Evolutionary conservation across 2,888 invertebrate species (phyloP).

Genomic region (Aleiodes testaceus): DNA sequence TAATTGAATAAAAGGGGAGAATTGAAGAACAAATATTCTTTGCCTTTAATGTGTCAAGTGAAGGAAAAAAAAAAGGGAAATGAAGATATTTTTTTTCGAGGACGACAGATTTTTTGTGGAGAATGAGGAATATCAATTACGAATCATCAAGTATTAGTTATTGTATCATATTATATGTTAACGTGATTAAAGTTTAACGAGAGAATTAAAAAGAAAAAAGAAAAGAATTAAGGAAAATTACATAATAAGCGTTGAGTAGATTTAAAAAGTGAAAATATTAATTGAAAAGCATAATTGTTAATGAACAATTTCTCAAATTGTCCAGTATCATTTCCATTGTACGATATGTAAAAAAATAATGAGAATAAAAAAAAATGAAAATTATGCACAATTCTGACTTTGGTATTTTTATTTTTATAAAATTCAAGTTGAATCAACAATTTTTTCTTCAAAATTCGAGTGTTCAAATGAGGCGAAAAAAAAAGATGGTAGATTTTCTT

Average conservation of each 20-base stretch:
- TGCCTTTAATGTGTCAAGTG: constrained; percentile 28
- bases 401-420: constrained; percentile 23
- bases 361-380: constrained; percentile 62
- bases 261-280: constrained; percentile 39
- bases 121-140: constrained; percentile 44
- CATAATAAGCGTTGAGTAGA: constrained; percentile 61
- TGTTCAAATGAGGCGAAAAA: constrained; percentile 13
- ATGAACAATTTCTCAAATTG: constrained; percentile 43
- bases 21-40: constrained; percentile 5
- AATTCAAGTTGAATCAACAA: constrained; percentile 21
- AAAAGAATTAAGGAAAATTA: constrained; percentile 44
- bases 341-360: constrained; percentile 70
- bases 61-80: constrained; percentile 35
- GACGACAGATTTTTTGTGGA: constrained; percentile 24
- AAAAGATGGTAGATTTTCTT: constrained; percentile 33
- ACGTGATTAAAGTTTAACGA: constrained; percentile 58
- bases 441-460: constrained; percentile 1
- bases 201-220: neutral
- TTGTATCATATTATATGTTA: constrained; percentile 70
- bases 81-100: constrained; percentile 52
- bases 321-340: constrained; percentile 71
- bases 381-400: constrained; percentile 55
- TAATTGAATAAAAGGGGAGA: neutral
- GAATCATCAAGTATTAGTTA: constrained; percentile 68
- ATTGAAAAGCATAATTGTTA: constrained; percentile 42